Base-by-base conservation (phyloP, 30 jellyfish, hydroid and myxozoan species). In the Cassiopea andromeda region DNA sequence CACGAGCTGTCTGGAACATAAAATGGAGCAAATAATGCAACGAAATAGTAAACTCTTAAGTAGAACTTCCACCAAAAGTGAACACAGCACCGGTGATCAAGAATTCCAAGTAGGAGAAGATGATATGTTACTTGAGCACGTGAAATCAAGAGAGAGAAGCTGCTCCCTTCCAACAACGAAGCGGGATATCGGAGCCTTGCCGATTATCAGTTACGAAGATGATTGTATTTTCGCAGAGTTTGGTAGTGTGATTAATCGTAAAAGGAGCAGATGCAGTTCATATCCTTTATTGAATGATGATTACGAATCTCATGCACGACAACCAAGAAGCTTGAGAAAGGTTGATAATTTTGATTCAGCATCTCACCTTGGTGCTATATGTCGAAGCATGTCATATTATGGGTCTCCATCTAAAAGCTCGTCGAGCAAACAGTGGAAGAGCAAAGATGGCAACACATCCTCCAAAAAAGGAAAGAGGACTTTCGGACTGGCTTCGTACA, bases 1-100 rank as follows among this genome's bases (percentile, higher is more conserved):
- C 58, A 79, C 93, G 2, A 92, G 87, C 49, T 92, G 98, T 44
- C 57, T 79, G 73, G 93, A 87, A 57, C 94, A 87, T 69, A 90
- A 87, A 74, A 43, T 87, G 16, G 94, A 87, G 90, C 94, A 83
- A 16, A 77, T 87, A 67, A 59, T 82, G 74, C 87, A 78, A 50
- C 67, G 89, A 44, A 60, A 78, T 12, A 66, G 78, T 14, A 60
- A 44, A 14, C 48, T 70, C 17, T 58, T 46, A 5, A 57, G 58
- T 19, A 85, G 73, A 73, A 44, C 45, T 12, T 48, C 83, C 9
- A 78, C 76, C 3, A 27, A 61, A 47, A 68, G 45, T 2, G 82
- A 78, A 14, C 50, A 69, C 17, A 14, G 17, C 12, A 2, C 94
- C 1, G 44, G 10, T 2, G 83, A 17, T 19, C 64, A 68, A 13